These are phyloP conservation scores for Monopis laevigella DNA, from an alignment of 2,888 invertebrate genomes.

Conservation along the genomic window DNA sequence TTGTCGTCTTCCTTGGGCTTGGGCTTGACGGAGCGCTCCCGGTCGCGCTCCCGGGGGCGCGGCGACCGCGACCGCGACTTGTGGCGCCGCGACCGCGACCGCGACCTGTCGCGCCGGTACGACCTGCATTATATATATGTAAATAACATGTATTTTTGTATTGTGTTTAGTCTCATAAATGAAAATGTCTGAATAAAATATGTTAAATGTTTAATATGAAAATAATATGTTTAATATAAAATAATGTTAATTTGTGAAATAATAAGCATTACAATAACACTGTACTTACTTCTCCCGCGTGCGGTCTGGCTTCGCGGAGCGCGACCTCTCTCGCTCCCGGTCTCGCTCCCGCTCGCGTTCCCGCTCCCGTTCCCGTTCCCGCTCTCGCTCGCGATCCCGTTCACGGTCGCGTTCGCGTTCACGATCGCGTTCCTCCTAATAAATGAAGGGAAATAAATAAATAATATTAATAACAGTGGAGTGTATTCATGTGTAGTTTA, in stretches of 20 bases:
- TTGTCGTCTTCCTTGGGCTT: slow-evolving; percentile 75
- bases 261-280: neutral
- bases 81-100: slow-evolving; percentile 73
- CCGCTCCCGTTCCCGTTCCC: slow-evolving; percentile 39
- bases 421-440: slow-evolving; percentile 40
- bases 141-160: neutral
- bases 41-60: slow-evolving; percentile 40
- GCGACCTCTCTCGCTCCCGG: slow-evolving; percentile 60
- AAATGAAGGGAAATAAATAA: too few relatives aligned
- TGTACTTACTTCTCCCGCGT: slow-evolving; percentile 67
- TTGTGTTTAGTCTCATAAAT: neutral
- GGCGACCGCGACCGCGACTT: slow-evolving; percentile 78
- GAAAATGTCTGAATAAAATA: neutral
- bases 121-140: slow-evolving; percentile 44
- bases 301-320: slow-evolving; percentile 70
- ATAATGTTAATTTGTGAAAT: neutral
- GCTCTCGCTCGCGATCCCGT: slow-evolving; percentile 34
- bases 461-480: too few relatives aligned
- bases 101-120: slow-evolving; percentile 73
- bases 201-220: neutral
- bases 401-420: slow-evolving; percentile 53
- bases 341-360: slow-evolving; percentile 55
- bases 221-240: slow-evolving; percentile 7
- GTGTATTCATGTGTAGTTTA: too few relatives aligned
- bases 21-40: slow-evolving; percentile 59